These are phyloP conservation scores for Apteryx owenii DNA, from an alignment of 2,113 vertebrate genomes.

Conservation along the genomic window DNA sequence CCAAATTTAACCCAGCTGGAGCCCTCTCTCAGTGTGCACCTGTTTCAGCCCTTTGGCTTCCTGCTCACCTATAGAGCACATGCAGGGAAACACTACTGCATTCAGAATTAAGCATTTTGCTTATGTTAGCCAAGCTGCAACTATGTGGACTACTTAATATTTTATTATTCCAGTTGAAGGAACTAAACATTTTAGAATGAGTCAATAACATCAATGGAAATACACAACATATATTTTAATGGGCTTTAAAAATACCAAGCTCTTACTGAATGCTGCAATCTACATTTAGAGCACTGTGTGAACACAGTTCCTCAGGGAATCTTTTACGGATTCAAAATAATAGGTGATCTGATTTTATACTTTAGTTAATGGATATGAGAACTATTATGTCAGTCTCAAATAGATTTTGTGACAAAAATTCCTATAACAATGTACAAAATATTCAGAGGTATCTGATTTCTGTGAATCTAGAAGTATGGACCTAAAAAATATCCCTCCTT, in stretches of 20 bases:
- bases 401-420: not conserved
- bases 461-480: not conserved
- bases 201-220: not conserved
- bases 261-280: rapidly evolving
- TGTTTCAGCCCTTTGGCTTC: not conserved
- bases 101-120: not conserved
- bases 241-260: not conserved
- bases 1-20: not conserved
- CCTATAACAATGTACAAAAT: too few species aligned
- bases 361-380: not conserved
- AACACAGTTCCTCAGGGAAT: not conserved
- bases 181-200: not conserved
- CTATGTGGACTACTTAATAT: not conserved
- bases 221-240: not conserved
- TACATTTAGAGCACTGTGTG: not conserved
- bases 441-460: too few species aligned
- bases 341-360: not conserved
- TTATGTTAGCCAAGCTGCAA: not conserved
- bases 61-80: not conserved
- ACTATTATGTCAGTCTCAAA: not conserved
- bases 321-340: not conserved
- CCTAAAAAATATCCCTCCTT: not conserved
- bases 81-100: not conserved
- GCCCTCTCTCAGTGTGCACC: not conserved
- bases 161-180: not conserved